These are phyloP conservation scores for Parnassius orleans DNA, from an alignment of 2,888 invertebrate species.

Conservation along the genomic window DNA sequence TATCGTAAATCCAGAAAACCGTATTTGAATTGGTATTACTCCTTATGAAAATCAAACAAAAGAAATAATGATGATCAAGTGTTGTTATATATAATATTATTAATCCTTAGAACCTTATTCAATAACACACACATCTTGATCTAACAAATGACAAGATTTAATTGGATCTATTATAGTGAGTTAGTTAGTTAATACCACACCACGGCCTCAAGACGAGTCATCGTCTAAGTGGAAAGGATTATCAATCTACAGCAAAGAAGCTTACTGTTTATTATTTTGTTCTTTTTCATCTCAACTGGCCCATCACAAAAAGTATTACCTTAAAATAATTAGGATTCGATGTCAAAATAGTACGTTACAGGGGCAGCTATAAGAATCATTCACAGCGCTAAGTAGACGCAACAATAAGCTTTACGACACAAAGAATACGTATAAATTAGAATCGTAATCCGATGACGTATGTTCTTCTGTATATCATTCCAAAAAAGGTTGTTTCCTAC, in stretches of 20 bases:
- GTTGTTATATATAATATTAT: constrained; percentile 1
- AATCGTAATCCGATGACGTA: constrained; percentile 73
- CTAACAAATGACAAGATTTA: constrained; percentile 14
- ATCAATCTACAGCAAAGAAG: constrained; percentile 45
- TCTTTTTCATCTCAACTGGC: constrained; percentile 44
- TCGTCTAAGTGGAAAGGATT: constrained; percentile 53
- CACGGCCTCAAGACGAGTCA: constrained; percentile 34
- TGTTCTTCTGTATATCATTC: constrained; percentile 54
- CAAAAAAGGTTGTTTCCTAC: constrained; percentile 51
- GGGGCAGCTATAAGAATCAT: constrained; percentile 51
- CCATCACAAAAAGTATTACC: constrained; percentile 62
- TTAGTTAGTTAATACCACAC: constrained; percentile 25
- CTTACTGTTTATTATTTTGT: constrained; percentile 44
- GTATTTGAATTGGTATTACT: too few relatives aligned
- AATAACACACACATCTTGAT: constrained; percentile 22
- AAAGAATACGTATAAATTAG: constrained; percentile 69
- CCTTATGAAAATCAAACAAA: not conserved
- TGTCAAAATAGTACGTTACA: constrained; percentile 72
- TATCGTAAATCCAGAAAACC: too few relatives aligned
- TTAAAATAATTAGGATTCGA: constrained; percentile 71
- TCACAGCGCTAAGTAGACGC: constrained; percentile 61
- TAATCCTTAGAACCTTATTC: constrained; percentile 5
- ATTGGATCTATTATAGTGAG: constrained; percentile 21
- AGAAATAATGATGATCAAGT: not conserved
- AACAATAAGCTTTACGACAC: constrained; percentile 59